Evolutionary conservation across 2,113 vertebrate genomes (phyloP).

Genomic region (Aldabrachelys gigantea): DNA sequence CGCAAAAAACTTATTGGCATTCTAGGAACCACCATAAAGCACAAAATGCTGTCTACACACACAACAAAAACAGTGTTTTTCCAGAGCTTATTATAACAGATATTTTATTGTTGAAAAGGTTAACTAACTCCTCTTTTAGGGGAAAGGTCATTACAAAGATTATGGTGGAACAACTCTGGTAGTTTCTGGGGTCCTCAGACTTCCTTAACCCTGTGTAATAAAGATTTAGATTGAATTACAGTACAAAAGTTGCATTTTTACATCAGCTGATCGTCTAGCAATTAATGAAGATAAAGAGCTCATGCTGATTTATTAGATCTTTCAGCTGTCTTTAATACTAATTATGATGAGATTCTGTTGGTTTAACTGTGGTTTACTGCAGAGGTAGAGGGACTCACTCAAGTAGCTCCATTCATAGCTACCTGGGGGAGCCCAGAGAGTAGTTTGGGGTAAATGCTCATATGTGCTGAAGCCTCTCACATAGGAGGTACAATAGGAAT

Average conservation of each 20-base stretch:
- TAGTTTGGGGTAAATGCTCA: background rate
- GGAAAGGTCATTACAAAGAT: background rate
- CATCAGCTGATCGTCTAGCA: background rate
- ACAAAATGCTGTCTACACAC: background rate
- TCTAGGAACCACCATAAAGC: background rate
- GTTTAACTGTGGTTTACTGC: background rate
- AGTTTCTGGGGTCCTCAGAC: background rate
- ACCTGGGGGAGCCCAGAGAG: background rate
- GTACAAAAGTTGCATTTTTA: background rate
- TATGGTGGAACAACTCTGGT: background rate
- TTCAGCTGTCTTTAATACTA: background rate
- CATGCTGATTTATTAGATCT: background rate
- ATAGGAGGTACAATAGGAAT: background rate
- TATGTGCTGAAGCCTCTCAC: background rate
- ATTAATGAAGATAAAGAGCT: no score
- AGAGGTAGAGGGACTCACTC: background rate
- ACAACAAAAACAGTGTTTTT: background rate
- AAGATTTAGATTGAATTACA: background rate
- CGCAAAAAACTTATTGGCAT: background rate
- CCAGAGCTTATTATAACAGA: background rate
- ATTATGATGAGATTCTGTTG: background rate
- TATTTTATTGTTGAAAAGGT: background rate
- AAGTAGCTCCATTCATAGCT: background rate
- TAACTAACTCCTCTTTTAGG: background rate
- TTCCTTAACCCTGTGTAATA: background rate